These are phyloP conservation scores for Penaeus vannamei DNA, from an alignment of 1,140 invertebrate species.

Conservation along the genomic window DNA sequence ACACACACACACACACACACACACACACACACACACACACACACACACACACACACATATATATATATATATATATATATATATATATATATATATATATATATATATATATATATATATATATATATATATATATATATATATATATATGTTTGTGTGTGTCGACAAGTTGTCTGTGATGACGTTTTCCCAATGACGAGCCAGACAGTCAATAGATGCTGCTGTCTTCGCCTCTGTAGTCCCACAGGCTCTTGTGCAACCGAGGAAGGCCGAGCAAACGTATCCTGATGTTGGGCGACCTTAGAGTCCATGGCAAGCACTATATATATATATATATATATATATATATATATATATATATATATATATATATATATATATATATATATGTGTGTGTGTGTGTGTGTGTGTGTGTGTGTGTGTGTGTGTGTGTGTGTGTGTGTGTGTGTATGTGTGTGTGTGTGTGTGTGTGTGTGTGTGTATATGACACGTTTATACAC, in stretches of 20 bases:
- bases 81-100: neutral
- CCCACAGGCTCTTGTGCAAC: neutral
- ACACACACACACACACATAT: no score
- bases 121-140: neutral
- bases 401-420: neutral
- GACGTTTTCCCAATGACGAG: neutral
- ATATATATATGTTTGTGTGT: neutral
- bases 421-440: neutral
- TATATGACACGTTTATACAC: slow-evolving; percentile 21
- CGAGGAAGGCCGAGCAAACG: neutral
- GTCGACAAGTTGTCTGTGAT: neutral
- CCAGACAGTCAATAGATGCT: neutral
- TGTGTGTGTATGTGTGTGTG: slow-evolving; percentile 4
- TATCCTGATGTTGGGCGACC: neutral
- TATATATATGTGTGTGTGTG: neutral
- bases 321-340: slow-evolving; percentile 10
- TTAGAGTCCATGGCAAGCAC: no score
- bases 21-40: no score
- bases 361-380: slow-evolving; percentile 26
- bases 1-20: no score
- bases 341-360: slow-evolving; percentile 33
- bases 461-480: slow-evolving; percentile 16
- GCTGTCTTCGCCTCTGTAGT: neutral
- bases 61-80: neutral
- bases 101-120: neutral